A percentile compares a stretch with the other conserved stretches of the same genome.
Conservation (phyloP, 1,140 invertebrate species). For the Eupristina koningsbergeri region DNA sequence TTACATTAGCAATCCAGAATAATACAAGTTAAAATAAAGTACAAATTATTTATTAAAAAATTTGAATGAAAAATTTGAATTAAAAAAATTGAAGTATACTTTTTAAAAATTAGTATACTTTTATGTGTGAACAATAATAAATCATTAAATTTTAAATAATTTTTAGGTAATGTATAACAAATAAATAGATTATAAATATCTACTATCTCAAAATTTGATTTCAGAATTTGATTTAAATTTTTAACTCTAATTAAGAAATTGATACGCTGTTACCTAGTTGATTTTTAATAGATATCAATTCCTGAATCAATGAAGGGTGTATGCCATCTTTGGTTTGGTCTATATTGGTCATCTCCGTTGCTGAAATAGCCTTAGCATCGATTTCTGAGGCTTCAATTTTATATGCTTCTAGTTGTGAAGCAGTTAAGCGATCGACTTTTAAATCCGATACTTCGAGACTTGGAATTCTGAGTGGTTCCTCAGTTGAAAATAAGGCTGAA, state of each 20-base stretch:
- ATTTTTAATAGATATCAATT: constrained; percentile 68
- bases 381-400: constrained; percentile 86
- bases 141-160: no score
- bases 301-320: constrained; percentile 65
- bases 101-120: no score
- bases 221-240: not conserved
- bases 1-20: no score
- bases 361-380: constrained; percentile 80
- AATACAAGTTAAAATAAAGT: no score
- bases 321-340: constrained; percentile 56
- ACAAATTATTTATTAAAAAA: no score
- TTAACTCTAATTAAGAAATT: not conserved
- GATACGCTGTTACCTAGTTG: constrained; percentile 58
- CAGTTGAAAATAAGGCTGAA: constrained; percentile 56
- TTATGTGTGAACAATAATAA: no score
- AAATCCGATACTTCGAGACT: constrained; percentile 82
- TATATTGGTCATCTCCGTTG: constrained; percentile 75
- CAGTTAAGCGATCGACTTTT: constrained; percentile 83
- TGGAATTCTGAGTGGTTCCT: constrained; percentile 71
- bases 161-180: no score
- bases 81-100: no score
- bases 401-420: constrained; percentile 82
- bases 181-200: no score
- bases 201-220: no score
- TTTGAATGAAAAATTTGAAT: no score